These are phyloP conservation scores for Helleia helle DNA, from an alignment of 2,888 invertebrate genomes.

Conservation along the genomic window DNA sequence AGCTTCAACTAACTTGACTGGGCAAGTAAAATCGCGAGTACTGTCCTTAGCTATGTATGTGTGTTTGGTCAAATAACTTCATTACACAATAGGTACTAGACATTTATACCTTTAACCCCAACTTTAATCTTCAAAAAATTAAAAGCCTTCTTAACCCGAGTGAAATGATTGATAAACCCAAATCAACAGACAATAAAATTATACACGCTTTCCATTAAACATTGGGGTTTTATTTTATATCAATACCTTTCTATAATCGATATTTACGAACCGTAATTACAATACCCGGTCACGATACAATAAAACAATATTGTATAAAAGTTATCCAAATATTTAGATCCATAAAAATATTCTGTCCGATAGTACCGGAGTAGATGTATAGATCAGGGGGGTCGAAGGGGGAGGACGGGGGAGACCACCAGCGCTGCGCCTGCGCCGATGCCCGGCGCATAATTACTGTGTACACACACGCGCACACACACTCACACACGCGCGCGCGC, in stretches of 20 bases:
- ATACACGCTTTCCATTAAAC: neutral
- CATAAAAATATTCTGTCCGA: slow-evolving; percentile 1
- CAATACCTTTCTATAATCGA: too few species aligned
- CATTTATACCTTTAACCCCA: neutral
- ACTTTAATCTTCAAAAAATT: neutral
- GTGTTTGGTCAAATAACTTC: too few species aligned
- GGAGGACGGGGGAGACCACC: slow-evolving; percentile 45
- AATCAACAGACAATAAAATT: neutral
- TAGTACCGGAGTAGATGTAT: too few species aligned
- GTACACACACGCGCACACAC: slow-evolving; percentile 46
- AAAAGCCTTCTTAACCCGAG: neutral
- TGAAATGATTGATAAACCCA: neutral
- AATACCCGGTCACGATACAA: neutral
- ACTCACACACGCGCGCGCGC: slow-evolving; percentile 31
- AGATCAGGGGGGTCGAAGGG: neutral
- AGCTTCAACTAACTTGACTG: too few species aligned
- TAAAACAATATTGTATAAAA: neutral
- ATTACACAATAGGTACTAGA: too few species aligned
- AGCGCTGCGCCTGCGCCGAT: slow-evolving; percentile 62
- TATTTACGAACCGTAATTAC: neutral
- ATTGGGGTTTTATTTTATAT: neutral
- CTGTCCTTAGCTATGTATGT: too few species aligned
- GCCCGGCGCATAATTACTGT: slow-evolving; percentile 68
- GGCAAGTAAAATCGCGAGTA: too few species aligned
- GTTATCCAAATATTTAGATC: slow-evolving; percentile 7